Evolutionary conservation across 2,113 vertebrate genomes (phyloP), one percentile per base, ranked within the genome.

Genomic region (Romanogobio albipinnatus): DNA sequence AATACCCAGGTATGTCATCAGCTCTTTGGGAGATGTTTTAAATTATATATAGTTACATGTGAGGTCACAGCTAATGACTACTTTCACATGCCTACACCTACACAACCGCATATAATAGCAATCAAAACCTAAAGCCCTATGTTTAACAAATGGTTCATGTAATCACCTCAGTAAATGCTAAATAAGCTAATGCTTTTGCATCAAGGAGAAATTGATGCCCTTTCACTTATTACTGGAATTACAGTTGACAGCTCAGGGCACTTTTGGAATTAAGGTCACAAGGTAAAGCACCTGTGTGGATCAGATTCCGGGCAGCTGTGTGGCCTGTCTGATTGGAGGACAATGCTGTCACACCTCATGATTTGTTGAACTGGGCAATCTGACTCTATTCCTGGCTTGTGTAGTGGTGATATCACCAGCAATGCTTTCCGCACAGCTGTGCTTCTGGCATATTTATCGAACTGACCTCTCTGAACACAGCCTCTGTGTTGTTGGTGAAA

Each of bases 381-480:
- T 74, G 76, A 14, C 43, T 73, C 84, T 87, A 85, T 87, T 87
- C 84, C 61, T 71, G 74, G 64, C 43, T 58, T 24, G 11, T 76
- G 39, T 75, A 76, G 61, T 22, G 76, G 66, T 91, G 89, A 89
- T 87, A 86, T 88, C 87, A 88, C 49, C 64, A 75, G 61, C 26
- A 86, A 64, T 76, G 82, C 78, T 83, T 81, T 85, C 49, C 53
- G 80, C 24, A 77, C 84, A 82, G 62, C 64, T 56, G 59, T 77
- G 62, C 62, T 59, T 51, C 33, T 62, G 73, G 36, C 81, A 77
- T 88, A 75, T 87, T 86, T 86, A 87, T 76, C 59, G 45, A 62
- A 58, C 22, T 84, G 77, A 68, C 85, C 86, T 81, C 43, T 70
- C 59, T n/a, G n/a, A 82, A 78, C 79, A 80, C 49, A 78, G 22